phyloP scores from a whole-genome alignment of 2,113 vertebrate genomes.

The Bothrops jararaca region DNA sequence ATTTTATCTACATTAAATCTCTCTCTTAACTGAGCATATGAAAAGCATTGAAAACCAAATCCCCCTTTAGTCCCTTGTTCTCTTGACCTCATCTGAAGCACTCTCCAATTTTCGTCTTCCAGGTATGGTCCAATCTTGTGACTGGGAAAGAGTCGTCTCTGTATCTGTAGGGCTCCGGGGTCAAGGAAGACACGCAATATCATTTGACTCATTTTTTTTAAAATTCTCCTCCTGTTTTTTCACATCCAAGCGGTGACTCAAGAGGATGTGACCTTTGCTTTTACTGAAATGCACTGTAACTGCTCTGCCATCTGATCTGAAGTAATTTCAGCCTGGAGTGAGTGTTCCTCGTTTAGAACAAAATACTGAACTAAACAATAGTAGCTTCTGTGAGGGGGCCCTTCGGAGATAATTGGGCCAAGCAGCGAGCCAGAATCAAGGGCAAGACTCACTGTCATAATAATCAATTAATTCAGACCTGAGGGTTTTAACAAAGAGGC shows the following conservation, averaged over 20 bases:
- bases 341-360: conserved; percentile 27
- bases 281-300: conserved; percentile 45
- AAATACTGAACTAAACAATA: conserved; percentile 44
- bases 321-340: conserved; percentile 22
- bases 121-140: background rate
- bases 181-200: background rate
- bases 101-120: background rate
- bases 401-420: conserved; percentile 39
- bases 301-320: conserved; percentile 24
- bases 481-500: conserved; percentile 46
- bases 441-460: conserved; percentile 30
- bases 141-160: background rate
- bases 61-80: background rate
- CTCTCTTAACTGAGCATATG: background rate
- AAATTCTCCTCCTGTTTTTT: background rate
- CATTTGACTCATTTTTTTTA: background rate
- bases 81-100: background rate
- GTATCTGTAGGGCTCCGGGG: background rate
- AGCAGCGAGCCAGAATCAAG: conserved; percentile 27
- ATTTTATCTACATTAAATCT: background rate
- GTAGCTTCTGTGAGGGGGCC: conserved; percentile 40
- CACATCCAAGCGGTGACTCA: background rate
- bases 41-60: background rate
- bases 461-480: conserved; percentile 38
- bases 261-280: background rate